Evolutionary conservation across 2,797 vertebrate genomes (phyloP).

Genomic region (Pteronotus mesoamericanus): DNA sequence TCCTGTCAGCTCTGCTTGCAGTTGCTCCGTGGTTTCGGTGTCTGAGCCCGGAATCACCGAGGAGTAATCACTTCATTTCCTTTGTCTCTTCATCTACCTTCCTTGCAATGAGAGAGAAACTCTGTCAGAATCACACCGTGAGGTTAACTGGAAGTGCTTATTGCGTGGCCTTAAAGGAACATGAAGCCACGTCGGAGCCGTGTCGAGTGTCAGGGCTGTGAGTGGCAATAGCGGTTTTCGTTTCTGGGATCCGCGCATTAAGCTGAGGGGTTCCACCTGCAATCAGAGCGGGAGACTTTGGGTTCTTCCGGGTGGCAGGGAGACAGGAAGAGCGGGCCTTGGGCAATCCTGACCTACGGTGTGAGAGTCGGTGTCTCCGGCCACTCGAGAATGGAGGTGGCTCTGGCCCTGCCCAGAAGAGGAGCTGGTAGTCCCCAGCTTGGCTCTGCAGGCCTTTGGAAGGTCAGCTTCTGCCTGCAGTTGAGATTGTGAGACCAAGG

Average conservation of each 20-base stretch:
- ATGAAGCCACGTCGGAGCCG: background rate
- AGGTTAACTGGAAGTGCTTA: background rate
- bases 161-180: no score
- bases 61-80: background rate
- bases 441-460: background rate
- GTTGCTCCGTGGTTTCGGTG: background rate
- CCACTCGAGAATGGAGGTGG: background rate
- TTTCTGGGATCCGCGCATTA: background rate
- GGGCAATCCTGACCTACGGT: background rate
- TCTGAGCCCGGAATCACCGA: background rate
- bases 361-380: background rate
- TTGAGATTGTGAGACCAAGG: background rate
- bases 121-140: background rate
- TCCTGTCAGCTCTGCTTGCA: background rate
- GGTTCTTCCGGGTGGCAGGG: background rate
- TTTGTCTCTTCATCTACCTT: background rate
- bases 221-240: background rate
- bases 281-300: background rate
- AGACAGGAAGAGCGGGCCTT: background rate
- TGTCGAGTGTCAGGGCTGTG: background rate
- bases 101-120: background rate
- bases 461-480: background rate
- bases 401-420: background rate
- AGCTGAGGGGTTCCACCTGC: background rate
- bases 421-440: no score